Conservation (phyloP, 1,140 invertebrate genomes). For the Sogatella furcifera region DNA sequence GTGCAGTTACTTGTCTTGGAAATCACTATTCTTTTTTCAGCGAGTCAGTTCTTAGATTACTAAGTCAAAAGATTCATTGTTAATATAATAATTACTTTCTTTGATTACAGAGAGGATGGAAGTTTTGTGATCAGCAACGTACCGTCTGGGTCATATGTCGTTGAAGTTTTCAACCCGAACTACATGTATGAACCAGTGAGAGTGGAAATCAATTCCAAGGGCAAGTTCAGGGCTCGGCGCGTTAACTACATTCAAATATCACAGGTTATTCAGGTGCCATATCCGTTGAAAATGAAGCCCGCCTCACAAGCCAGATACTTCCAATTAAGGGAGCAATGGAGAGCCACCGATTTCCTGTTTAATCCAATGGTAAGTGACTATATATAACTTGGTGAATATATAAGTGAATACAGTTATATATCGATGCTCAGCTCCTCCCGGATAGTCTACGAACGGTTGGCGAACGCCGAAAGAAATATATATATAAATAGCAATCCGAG, state of each 20-base stretch:
- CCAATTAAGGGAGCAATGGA: constrained; percentile 88
- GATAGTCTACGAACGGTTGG: no score
- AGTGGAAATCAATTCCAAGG: constrained; percentile 92
- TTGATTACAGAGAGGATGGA: constrained; percentile 68
- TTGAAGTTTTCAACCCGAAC: constrained; percentile 87
- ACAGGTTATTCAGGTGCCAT: constrained; percentile 74
- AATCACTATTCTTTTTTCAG: neutral
- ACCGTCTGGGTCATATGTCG: constrained; percentile 86
- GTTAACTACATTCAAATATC: constrained; percentile 91
- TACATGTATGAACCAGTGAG: constrained; percentile 84
- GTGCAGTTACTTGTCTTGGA: no score
- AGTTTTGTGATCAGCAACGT: constrained; percentile 82
- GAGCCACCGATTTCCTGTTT: constrained; percentile 87
- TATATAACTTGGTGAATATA: no score
- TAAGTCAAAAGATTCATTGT: no score
- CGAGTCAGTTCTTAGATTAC: no score
- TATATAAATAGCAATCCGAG: no score
- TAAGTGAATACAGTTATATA: no score
- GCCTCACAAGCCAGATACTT: constrained; percentile 79
- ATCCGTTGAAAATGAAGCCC: constrained; percentile 82
- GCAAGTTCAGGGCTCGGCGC: constrained; percentile 89
- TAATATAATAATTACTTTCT: no score
- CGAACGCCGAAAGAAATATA: no score
- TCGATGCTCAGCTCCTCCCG: no score
- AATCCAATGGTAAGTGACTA: constrained; percentile 73